These are phyloP conservation scores for Eurois occulta DNA, from an alignment of 2,888 invertebrate genomes.

Conservation along the genomic window DNA sequence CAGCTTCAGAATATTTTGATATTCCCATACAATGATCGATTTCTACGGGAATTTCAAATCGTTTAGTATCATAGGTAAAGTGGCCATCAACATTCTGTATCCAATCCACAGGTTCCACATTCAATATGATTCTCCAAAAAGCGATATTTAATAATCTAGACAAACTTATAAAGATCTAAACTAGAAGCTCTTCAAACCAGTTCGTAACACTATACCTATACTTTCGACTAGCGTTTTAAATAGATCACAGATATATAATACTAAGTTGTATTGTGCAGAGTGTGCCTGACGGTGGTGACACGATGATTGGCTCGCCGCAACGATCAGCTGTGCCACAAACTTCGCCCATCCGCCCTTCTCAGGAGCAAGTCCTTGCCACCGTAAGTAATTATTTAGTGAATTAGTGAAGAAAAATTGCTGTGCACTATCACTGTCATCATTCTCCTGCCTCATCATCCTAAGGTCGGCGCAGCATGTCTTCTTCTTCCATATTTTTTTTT, in stretches of 20 bases:
- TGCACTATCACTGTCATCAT: background rate
- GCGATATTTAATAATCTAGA: slow-evolving; percentile 26
- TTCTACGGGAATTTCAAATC: background rate
- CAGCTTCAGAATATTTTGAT: background rate
- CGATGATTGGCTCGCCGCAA: slow-evolving; percentile 81
- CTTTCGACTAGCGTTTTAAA: background rate
- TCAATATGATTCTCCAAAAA: background rate
- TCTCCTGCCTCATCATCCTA: background rate
- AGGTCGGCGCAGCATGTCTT: no score
- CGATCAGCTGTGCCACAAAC: slow-evolving; percentile 74
- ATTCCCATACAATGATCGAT: slow-evolving; percentile 14
- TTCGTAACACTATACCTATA: slow-evolving; percentile 1
- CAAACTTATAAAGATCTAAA: slow-evolving; percentile 24
- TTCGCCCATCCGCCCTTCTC: slow-evolving; percentile 77
- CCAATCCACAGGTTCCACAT: background rate
- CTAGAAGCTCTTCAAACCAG: slow-evolving; percentile 18
- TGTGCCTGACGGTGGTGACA: slow-evolving; percentile 83
- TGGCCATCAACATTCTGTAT: background rate
- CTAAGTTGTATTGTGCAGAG: slow-evolving; percentile 73
- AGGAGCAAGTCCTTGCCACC: slow-evolving; percentile 73
- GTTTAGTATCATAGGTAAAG: background rate
- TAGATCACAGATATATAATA: slow-evolving; percentile 1
- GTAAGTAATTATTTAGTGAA: slow-evolving; percentile 66
- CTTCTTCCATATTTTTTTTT: no score
- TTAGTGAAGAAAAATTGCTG: background rate